Conservation (phyloP, 2,888 invertebrate genomes). For the Watsonalla binaria region DNA sequence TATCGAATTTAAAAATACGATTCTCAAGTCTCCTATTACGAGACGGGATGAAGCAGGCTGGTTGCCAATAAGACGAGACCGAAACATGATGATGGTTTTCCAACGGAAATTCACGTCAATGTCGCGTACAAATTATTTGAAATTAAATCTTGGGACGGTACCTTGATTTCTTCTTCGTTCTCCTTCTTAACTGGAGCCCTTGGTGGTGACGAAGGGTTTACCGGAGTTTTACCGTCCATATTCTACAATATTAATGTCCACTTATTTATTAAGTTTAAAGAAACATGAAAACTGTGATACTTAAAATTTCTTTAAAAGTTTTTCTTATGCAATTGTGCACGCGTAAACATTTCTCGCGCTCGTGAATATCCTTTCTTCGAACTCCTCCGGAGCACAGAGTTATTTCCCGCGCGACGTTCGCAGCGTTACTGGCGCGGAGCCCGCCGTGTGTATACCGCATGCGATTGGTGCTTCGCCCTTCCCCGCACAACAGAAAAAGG, state of each 20-base stretch:
- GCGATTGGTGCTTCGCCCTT: conserved; percentile 30
- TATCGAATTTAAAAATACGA: conserved; percentile 77
- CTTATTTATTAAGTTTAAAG: conserved; percentile 19
- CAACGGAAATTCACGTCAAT: conserved; percentile 60
- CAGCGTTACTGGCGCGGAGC: conserved; percentile 53
- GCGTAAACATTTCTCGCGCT: conserved; percentile 60
- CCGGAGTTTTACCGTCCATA: conserved; percentile 77
- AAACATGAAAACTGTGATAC: conserved; percentile 17
- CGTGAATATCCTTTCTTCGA: conserved; percentile 4
- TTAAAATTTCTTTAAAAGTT: conserved; percentile 27
- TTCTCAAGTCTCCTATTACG: conserved; percentile 64
- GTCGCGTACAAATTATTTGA: conserved; percentile 37
- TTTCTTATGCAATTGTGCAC: conserved; percentile 43
- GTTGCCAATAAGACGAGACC: conserved; percentile 64
- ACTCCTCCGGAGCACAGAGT: not conserved
- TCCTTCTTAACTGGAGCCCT: conserved; percentile 82
- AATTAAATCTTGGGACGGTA: conserved; percentile 37
- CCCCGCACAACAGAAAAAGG: conserved; percentile 34
- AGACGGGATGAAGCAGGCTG: conserved; percentile 60
- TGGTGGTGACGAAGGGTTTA: conserved; percentile 54
- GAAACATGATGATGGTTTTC: conserved; percentile 58
- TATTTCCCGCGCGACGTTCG: conserved; percentile 34
- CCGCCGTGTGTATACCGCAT: conserved; percentile 44
- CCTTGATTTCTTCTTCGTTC: conserved; percentile 88
- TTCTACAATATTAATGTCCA: conserved; percentile 25